Conservation (phyloP, 2,113 vertebrate species). For the Cyprinodon brontotheroides region DNA sequence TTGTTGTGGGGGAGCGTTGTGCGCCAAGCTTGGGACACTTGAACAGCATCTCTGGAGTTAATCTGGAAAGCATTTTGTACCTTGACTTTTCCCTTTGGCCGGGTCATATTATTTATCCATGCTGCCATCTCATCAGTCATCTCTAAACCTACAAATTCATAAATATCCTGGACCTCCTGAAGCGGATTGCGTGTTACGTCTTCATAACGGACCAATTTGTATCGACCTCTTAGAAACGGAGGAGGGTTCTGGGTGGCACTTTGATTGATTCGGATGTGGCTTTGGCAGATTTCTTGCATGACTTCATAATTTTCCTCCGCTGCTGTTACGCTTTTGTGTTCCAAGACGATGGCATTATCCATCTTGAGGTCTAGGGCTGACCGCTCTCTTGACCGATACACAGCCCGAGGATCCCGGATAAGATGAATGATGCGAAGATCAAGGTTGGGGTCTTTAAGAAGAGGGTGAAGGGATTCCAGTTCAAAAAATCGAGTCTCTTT, state of each 20-base stretch:
- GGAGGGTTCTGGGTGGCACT: constrained; percentile 84
- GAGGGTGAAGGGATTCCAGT: constrained; percentile 89
- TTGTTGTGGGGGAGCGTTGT: constrained; percentile 80
- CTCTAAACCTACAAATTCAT: constrained; percentile 85
- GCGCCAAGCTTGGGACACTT: constrained; percentile 94
- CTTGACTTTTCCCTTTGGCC: constrained; percentile 83
- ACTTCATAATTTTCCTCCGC: constrained; percentile 80
- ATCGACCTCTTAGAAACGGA: constrained; percentile 86
- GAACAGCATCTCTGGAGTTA: constrained; percentile 87
- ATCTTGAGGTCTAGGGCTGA: constrained; percentile 74
- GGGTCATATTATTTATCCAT: constrained; percentile 92
- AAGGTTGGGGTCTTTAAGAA: constrained; percentile 86
- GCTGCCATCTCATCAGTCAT: constrained; percentile 79
- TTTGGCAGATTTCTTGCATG: constrained; percentile 90
- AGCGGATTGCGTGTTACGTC: constrained; percentile 87
- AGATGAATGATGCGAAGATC: constrained; percentile 92
- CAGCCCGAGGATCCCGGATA: constrained; percentile 91
- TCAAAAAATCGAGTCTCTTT: constrained; percentile 95
- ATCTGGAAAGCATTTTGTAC: constrained; percentile 87
- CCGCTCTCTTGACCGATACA: constrained; percentile 84
- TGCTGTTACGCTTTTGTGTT: constrained; percentile 73
- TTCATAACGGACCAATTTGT: constrained; percentile 92
- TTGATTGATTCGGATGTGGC: constrained; percentile 90
- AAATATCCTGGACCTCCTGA: constrained; percentile 82
- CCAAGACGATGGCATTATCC: constrained; percentile 86